Conservation (phyloP, 2,797 vertebrate species). For the Tenualosa ilisha region DNA sequence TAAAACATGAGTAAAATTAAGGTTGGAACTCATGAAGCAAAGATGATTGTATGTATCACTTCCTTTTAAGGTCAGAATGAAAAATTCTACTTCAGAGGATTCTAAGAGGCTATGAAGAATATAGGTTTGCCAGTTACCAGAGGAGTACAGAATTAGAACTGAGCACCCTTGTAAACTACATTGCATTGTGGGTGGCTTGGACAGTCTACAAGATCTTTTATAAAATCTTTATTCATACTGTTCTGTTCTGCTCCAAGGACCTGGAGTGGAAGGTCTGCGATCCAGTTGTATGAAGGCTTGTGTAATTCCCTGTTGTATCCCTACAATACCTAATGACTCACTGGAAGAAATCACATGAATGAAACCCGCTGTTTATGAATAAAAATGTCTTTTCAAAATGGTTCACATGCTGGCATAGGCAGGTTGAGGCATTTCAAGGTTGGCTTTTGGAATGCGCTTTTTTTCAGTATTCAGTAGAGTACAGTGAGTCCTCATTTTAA, state of each 20-base stretch:
- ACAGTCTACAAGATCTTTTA: neutral
- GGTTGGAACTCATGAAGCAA: neutral
- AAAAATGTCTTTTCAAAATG: neutral
- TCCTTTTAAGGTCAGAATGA: neutral
- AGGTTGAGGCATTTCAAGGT: neutral
- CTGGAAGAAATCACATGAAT: neutral
- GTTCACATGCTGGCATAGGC: neutral
- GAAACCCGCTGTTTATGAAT: neutral
- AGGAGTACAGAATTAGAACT: neutral
- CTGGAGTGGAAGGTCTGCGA: neutral
- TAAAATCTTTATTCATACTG: neutral
- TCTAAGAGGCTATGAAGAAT: neutral
- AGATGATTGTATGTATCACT: neutral
- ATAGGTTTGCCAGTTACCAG: neutral
- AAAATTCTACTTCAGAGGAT: neutral
- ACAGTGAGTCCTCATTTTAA: neutral
- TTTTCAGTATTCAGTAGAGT: neutral
- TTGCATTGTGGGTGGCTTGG: neutral
- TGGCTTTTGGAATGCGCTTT: neutral
- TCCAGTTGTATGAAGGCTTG: neutral
- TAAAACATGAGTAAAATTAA: neutral
- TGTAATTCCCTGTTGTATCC: slow-evolving; percentile 7
- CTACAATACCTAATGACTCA: slow-evolving; percentile 12
- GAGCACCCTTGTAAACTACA: neutral
- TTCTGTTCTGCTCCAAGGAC: neutral